Conservation (phyloP, 2,113 vertebrate genomes). For the Hystrix brachyura region DNA sequence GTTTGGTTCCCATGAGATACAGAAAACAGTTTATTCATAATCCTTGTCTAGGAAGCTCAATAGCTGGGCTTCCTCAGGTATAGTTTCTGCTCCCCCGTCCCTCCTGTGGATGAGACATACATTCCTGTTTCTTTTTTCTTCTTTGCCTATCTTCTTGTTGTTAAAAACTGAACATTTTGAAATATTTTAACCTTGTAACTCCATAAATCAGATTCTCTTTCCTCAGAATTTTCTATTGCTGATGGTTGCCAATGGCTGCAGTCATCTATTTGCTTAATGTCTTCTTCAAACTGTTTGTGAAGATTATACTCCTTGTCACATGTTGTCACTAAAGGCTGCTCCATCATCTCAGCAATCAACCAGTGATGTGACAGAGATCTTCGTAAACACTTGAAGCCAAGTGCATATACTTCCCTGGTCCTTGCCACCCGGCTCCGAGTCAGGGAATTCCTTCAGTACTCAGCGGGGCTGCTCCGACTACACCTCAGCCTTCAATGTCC, state of each 20-base stretch:
- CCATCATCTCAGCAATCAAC: neutral
- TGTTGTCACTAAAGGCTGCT: neutral
- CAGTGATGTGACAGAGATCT: neutral
- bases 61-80: neutral
- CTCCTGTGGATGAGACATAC: neutral
- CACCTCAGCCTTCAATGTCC: too few relatives aligned
- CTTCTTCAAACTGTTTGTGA: neutral
- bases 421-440: neutral
- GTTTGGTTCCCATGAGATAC: neutral
- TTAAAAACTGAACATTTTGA: neutral
- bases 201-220: neutral
- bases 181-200: neutral
- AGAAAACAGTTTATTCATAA: neutral
- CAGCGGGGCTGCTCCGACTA: neutral
- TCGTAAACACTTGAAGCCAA: neutral
- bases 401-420: neutral
- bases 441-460: neutral
- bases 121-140: neutral
- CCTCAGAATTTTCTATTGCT: neutral
- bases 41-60: neutral
- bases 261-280: neutral
- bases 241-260: neutral
- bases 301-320: neutral
- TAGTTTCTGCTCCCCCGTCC: neutral
- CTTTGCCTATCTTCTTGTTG: neutral